Base-by-base conservation (phyloP, 2,888 invertebrate species). In the Caradrina clavipalpis region DNA sequence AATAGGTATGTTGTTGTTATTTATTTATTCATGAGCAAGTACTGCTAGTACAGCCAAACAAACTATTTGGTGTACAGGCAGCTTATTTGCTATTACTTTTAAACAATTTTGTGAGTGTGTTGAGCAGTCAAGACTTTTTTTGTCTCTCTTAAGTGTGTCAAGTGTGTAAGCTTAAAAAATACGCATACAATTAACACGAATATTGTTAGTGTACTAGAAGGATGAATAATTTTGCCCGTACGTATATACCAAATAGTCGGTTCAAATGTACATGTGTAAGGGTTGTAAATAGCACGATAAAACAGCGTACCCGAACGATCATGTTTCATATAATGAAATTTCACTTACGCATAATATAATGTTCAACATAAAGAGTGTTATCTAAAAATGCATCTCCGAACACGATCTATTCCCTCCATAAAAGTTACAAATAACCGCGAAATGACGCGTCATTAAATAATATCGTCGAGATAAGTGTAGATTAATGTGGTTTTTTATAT, bases 381-480 rank as follows among this genome's bases (percentile, higher is more conserved):
- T 94, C 94, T 91, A 88, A 89, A 73, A 89, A 92, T 86, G 87
- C 91, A 91, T 93, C 92, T 88, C 87, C 86, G 87, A 90, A 83
- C 83, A 78, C 84, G 83, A 86, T 90, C 90, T 91, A 91, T 88
- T 88, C 87, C 88, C 86, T 83, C 90, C 92, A 90, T 93, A 93
- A 95, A 94, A 91, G 93, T 92, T 91, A 95, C 95, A 95, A 95
- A 96, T 95, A 96, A 95, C 94, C 93, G 88, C 92, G 90, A 91
- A 95, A 95, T 87, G 94, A 89, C 92, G 93, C 91, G 87, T 94
- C 95, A 95, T 96, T 96, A 96, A 95, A 95, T 94, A 94, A 94
- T 94, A 95, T 90, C 89, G 90, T 87, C 90, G 88, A 95, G 95
- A 96, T 96, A 96, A 94, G 93, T 92, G 85, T 84, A 94, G 94